Evolutionary conservation across 1,140 invertebrate genomes (phyloP), one percentile per base, ranked within the genome.

Genomic region (Harlomillsia oculata): DNA sequence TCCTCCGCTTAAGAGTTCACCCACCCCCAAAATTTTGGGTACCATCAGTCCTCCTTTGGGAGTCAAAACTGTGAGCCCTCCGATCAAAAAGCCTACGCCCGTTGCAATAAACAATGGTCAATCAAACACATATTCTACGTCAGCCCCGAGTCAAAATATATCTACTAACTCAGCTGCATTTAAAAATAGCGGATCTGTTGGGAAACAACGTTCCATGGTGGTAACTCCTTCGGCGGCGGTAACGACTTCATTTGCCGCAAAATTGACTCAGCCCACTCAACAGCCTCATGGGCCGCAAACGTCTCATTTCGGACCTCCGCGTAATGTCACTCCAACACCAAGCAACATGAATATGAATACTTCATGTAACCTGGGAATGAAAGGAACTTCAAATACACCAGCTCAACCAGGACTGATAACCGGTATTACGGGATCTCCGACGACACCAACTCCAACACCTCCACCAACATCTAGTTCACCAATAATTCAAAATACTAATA

Each of bases 141-240:
- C n/a, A n/a, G n/a, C n/a, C n/a, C n/a, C n/a, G 39, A 34, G 61
- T 16, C 45, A 48, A 39, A 37, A 50, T 14, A 54, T 59, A 21
- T 49, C 68, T 53, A 51, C 64, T 18, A 66, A 64, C 39, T 48
- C 63, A 18, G 48, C 67, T 48, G 39, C 67, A 32, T 46, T 68
- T 30, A 65, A 66, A 18, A 59, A 65, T 41, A n/a, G n/a, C n/a
- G 70, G 78, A 54, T 34, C 26, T 25, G 40, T 26, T 30, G 28
- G 45, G 32, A 30, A 39, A 26, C 51, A 56, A 46, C 45, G 37
- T 29, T 49, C 44, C 28, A 44, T 55, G 1, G 62, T 53, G 21
- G 50, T 56, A n/a, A 64, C 55, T 43, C 54, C 25, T 26, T n/a
- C n/a, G n/a, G n/a, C n/a, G n/a, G n/a, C n/a, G n/a, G n/a, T 44